Percentiles rank a stretch among this genome's conserved stretches.
Conservation (phyloP, 2,113 vertebrate species). For the Dromaius novaehollandiae region DNA sequence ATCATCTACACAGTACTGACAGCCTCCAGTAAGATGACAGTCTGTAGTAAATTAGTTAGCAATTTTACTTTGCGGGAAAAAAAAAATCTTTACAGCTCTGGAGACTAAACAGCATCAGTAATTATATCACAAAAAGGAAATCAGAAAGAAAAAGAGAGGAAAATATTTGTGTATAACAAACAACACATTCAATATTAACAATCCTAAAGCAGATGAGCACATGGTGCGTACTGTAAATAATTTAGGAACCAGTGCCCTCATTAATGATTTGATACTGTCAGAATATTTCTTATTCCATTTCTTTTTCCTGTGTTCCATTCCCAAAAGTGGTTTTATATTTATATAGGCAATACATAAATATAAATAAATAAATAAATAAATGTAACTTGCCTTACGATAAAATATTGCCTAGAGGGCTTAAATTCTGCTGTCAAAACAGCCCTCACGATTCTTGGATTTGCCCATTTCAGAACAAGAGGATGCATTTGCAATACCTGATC, state of each 20-base stretch:
- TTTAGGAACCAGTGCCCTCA: constrained; percentile 57
- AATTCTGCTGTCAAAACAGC: neutral
- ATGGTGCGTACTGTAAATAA: constrained; percentile 55
- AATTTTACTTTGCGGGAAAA: neutral
- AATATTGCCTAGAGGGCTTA: neutral
- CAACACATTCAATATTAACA: constrained; percentile 53
- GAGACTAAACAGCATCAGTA: neutral
- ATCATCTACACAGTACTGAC: neutral
- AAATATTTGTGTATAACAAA: constrained; percentile 14
- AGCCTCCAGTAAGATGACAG: neutral
- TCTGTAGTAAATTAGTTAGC: neutral
- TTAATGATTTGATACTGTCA: constrained; percentile 58
- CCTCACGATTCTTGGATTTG: neutral
- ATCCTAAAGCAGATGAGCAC: constrained; percentile 45
- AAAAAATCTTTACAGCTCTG: neutral
- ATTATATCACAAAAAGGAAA: neutral
- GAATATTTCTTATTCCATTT: constrained; percentile 8
- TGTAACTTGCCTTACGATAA: neutral
- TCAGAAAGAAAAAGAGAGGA: neutral
- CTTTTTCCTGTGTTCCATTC: neutral
- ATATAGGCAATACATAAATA: neutral
- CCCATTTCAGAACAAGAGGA: neutral
- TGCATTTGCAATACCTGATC: constrained; percentile 17
- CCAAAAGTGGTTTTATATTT: neutral
- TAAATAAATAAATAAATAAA: neutral